A percentile compares a stretch with the other conserved stretches of the same genome.
Conservation (phyloP, 2,888 invertebrate genomes). For the Diaphora mendica region DNA sequence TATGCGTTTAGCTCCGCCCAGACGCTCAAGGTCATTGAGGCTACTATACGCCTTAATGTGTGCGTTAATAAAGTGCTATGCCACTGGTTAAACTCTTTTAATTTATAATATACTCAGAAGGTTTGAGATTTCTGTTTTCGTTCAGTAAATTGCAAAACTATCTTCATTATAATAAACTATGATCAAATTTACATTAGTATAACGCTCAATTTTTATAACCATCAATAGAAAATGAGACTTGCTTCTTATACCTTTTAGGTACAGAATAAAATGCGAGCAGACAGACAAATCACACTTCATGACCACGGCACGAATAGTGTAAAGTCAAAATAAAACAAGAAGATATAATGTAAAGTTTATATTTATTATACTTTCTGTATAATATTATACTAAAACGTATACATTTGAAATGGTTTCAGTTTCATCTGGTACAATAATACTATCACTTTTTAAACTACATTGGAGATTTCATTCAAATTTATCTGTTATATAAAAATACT, state of each 20-base stretch:
- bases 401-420: conserved; percentile 60
- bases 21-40: no score
- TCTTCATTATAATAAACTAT: no score
- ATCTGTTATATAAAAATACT: not conserved
- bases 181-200: no score
- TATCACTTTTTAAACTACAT: not conserved
- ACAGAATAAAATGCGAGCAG: not conserved
- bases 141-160: no score
- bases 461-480: not conserved
- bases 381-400: conserved; percentile 83
- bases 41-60: no score
- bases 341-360: conserved; percentile 43
- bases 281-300: not conserved
- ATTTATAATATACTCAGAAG: no score
- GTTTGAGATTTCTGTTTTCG: no score
- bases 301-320: not conserved
- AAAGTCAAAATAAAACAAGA: conserved; percentile 33
- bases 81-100: no score
- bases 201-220: no score
- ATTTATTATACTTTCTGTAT: conserved; percentile 53
- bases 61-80: no score
- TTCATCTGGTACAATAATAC: conserved; percentile 11
- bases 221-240: not conserved
- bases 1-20: no score
- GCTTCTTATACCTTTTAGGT: no score